Conservation (phyloP, 2,888 invertebrate genomes). For the Esperia sulphurella region DNA sequence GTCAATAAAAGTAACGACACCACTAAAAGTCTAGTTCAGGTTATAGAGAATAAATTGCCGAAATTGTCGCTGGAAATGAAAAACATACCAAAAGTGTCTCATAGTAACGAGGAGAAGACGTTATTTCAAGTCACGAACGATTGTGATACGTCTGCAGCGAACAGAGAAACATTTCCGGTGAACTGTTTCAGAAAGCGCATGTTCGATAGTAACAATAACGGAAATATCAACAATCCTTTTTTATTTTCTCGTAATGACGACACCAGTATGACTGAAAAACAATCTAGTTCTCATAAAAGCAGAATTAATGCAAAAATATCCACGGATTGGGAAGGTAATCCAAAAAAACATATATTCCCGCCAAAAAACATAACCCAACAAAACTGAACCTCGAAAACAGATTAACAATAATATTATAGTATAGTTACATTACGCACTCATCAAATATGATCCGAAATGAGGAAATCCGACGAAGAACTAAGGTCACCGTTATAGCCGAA, state of each 20-base stretch:
- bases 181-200: conserved; percentile 1
- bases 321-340: not conserved
- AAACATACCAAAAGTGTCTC: conserved; percentile 1
- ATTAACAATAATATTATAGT: no score
- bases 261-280: not conserved
- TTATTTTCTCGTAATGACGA: not conserved
- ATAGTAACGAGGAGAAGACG: conserved; percentile 1
- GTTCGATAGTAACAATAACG: not conserved
- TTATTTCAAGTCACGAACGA: conserved; percentile 11
- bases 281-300: not conserved
- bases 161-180: conserved; percentile 2
- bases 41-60: not conserved
- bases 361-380: not conserved
- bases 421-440: no score
- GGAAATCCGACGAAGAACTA: no score
- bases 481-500: no score
- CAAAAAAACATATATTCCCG: not conserved
- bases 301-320: not conserved
- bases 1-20: not conserved
- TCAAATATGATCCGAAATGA: no score
- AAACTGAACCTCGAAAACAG: not conserved
- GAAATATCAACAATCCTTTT: not conserved
- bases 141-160: conserved; percentile 1
- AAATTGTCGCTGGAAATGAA: not conserved
- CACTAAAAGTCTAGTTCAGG: not conserved